Evolutionary conservation across 2,888 invertebrate genomes (phyloP), one percentile per base, ranked within the genome.

Genomic region (Pediacus dermestoides): DNA sequence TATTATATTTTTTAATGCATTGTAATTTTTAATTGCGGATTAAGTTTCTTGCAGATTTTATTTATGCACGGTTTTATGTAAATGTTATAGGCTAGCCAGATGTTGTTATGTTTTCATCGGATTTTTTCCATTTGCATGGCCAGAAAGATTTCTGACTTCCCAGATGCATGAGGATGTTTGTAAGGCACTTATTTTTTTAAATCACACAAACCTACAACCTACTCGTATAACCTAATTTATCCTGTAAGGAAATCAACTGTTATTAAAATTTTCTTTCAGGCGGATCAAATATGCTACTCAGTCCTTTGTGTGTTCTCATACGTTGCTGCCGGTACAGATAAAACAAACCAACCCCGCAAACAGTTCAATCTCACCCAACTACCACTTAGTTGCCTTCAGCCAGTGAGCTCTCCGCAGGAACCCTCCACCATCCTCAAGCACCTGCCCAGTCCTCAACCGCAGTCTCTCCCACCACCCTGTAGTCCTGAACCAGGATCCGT

Each of bases 281-380:
- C 97, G 67, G 94, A 96, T 74, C 95, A 97, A 73, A 99, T 99
- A 64, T 97, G 96, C 74, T 99, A 99, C 74, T 93, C 99, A 58
- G 96, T 99, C 46, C 78, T 99, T 57, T 99, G 99, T 76, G 94
- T 99, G 53, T 99, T 99, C 75, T 97, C 97, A 33, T 97, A 97
- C 75, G 84, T 96, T 66, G 96, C 96, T 45, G 96, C 96, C 38
- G 92, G 91, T 0, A 81, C 84, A 52, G 86, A 87, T 56, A 84
- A 85, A 62, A 79, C 34, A 61, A 31, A 15, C 27, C 31, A 21
- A 2, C 4, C 13, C n/a, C 42, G 39, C 25, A 49, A 42, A 36
- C 35, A 42, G 6, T 2, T 10, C 8, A 44, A 44, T 6, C 30
- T 44, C 10, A 30, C 41, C 22, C 35, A 37, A 34, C 27, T 42